Base-by-base conservation (phyloP, 1,140 invertebrate species). In the Hetaerina americana region DNA sequence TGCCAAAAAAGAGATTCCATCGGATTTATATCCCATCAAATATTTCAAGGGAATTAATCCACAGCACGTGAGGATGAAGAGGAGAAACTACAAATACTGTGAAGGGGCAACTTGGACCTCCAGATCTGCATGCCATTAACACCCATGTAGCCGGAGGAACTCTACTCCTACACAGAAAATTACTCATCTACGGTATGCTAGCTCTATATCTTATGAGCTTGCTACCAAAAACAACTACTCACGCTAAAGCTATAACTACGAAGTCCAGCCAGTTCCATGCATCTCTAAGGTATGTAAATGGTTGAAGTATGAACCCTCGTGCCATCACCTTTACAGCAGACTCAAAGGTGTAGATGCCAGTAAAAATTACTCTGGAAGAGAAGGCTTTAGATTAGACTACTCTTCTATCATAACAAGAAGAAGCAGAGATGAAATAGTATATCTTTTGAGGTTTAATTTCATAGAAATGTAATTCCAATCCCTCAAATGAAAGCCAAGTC, bases 241-340 rank as follows among this genome's bases (percentile, higher is more conserved):
- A 98, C 95, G 96, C 95, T 93, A 97, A 93, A 88, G 94, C 88
- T 90, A 99, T 97, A 86, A 98, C 96, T 90, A 97, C 90, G 91
- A 99, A 98, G 91, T 99, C 96, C 87, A 98, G 90, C 95, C 96
- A 98, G 90, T 98, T 99, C 96, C 96, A 98, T 88, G 95, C 94
- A 91, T 99, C 96, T 90, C 96, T 92, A 89, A 99, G 93, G 91
- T 98, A 99, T 87, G 96, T 98, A 90, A 97, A 98, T 86, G 90
- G 90, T 88, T 96, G 91, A 85, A 98, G 88, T 87, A 98, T 95
- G 89, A 98, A 98, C 87, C 97, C 97, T 88, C 96, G 90, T 82
- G 96, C 96, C 90, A 97, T 92, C 86, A 98, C 92, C 91, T 98
- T 98, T 85, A 98, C 92, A 84, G 94, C 90, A 82, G 95, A 96